These are phyloP conservation scores for Chirona hameri DNA, from an alignment of 2,888 invertebrate species.

Conservation along the genomic window DNA sequence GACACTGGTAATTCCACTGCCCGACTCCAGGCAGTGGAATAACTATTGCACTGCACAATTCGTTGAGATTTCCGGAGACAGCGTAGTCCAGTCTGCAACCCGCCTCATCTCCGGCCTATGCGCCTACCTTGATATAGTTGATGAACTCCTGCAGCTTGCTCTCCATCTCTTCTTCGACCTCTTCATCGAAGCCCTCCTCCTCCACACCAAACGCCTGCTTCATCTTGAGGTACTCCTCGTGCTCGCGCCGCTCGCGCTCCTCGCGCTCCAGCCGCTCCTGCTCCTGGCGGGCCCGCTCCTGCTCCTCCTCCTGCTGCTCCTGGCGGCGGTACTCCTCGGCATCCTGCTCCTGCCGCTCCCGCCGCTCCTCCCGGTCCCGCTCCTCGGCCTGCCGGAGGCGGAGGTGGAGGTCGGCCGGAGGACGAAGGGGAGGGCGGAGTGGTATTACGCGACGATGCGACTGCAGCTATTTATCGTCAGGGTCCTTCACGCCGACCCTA, in stretches of 20 bases:
- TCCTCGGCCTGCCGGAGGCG: slow-evolving; percentile 58
- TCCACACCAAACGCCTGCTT: slow-evolving; percentile 87
- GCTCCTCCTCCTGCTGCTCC: slow-evolving; percentile 62
- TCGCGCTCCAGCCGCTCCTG: slow-evolving; percentile 62
- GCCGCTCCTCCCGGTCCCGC: slow-evolving; percentile 71
- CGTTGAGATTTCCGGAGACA: too few species aligned
- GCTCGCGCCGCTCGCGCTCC: slow-evolving; percentile 68
- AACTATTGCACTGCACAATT: too few species aligned
- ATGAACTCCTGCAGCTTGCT: slow-evolving; percentile 77
- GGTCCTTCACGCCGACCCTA: too few species aligned
- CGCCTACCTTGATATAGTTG: slow-evolving; percentile 68
- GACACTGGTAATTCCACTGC: too few species aligned
- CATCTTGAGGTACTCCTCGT: slow-evolving; percentile 88
- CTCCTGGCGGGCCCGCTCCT: slow-evolving; percentile 63
- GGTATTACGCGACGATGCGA: too few species aligned
- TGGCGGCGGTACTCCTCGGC: slow-evolving; percentile 72
- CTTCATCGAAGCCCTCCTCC: slow-evolving; percentile 81
- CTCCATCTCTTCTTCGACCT: slow-evolving; percentile 61
- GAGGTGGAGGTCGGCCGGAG: too few species aligned
- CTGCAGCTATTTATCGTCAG: too few species aligned
- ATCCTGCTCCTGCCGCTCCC: slow-evolving; percentile 66
- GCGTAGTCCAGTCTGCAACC: too few species aligned
- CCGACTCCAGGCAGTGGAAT: too few species aligned
- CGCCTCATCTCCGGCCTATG: too few species aligned
- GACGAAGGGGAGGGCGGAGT: too few species aligned